Percentiles rank a stretch among this genome's conserved stretches.
Evolutionary conservation across 2,113 vertebrate species (phyloP).

Genomic region (Ailuropoda melanoleuca): DNA sequence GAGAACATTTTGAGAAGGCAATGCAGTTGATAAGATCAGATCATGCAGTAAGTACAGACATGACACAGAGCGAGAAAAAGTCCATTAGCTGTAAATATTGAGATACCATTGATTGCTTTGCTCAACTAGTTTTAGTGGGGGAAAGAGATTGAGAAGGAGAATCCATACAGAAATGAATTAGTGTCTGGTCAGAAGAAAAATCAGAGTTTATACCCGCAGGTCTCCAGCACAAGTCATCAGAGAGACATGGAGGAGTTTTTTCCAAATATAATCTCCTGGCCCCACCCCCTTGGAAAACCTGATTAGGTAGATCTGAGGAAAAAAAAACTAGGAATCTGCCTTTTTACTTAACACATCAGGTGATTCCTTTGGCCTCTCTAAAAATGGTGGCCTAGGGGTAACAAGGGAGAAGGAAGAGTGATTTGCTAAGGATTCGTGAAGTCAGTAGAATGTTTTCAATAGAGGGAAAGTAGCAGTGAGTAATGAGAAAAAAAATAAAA

Average conservation of each 20-base stretch:
- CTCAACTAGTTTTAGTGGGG: background rate
- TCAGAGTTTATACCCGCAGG: background rate
- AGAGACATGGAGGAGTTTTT: background rate
- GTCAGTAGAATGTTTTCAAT: background rate
- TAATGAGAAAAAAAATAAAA: background rate
- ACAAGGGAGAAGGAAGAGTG: background rate
- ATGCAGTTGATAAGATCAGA: background rate
- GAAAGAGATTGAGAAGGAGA: background rate
- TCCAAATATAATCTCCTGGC: background rate
- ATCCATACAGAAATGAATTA: background rate
- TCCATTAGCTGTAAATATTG: background rate
- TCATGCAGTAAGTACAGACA: background rate
- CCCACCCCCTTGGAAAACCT: background rate
- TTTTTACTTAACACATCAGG: background rate
- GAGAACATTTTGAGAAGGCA: background rate
- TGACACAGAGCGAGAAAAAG: background rate
- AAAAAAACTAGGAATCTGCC: background rate
- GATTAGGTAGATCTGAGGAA: background rate
- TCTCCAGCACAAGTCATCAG: background rate
- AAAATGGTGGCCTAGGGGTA: background rate
- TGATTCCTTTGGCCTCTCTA: background rate
- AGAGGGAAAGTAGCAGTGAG: background rate
- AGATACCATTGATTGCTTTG: background rate
- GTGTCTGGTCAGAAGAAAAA: background rate
- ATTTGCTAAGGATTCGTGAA: background rate